Conservation (phyloP, 1,140 invertebrate species). For the Leptinotarsa undecemlineata region DNA sequence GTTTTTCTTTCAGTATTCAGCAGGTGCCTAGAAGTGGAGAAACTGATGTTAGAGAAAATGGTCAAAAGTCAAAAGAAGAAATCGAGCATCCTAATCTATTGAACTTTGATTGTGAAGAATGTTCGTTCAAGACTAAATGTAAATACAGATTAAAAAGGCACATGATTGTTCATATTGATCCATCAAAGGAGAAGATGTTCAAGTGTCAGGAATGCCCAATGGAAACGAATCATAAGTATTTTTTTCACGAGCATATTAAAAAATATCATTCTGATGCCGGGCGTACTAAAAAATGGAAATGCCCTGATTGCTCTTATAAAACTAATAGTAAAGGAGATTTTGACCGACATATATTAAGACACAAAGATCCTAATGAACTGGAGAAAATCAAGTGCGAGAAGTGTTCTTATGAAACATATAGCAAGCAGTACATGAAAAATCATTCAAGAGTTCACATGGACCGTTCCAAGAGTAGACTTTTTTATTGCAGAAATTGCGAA, state of each 20-base stretch:
- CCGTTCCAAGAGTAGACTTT: neutral
- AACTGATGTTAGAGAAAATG: too few species aligned
- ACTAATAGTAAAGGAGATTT: neutral
- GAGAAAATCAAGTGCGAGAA: constrained; percentile 26
- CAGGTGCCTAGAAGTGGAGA: too few species aligned
- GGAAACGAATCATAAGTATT: neutral
- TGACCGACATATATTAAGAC: neutral
- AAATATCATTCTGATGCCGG: neutral
- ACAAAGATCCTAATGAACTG: constrained; percentile 9
- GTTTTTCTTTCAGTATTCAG: too few species aligned
- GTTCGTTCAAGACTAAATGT: neutral
- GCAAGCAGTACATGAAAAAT: neutral
- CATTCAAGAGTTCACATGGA: neutral
- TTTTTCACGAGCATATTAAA: neutral
- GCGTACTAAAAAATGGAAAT: neutral
- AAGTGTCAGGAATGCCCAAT: neutral
- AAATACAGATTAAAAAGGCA: neutral
- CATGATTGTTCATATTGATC: neutral
- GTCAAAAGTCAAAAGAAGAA: too few species aligned
- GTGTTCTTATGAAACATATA: neutral
- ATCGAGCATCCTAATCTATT: too few species aligned
- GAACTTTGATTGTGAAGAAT: neutral
- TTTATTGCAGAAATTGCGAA: neutral
- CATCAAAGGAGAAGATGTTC: neutral
- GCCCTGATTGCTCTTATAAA: neutral